Conservation (phyloP, 2,797 vertebrate genomes). For the Propithecus perrieri region DNA sequence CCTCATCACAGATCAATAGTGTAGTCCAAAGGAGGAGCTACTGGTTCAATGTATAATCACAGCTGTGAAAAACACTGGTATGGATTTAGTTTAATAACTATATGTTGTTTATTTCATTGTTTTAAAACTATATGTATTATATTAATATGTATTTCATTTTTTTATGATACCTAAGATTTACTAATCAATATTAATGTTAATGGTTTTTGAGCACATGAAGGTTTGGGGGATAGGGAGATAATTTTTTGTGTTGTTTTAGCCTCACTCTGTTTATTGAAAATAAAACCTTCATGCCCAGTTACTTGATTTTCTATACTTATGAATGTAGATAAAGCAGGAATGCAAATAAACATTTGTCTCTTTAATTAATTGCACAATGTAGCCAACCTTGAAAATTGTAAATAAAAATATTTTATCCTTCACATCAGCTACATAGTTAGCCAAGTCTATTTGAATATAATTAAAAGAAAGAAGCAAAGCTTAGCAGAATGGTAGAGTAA, state of each 20-base stretch:
- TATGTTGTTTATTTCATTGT: neutral
- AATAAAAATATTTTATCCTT: neutral
- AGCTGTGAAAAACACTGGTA: neutral
- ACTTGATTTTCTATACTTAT: neutral
- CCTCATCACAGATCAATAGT: neutral
- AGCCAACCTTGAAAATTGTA: neutral
- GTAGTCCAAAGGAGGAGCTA: neutral
- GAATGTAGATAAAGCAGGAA: neutral
- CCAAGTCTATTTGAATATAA: neutral
- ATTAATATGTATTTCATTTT: neutral
- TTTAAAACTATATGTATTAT: neutral
- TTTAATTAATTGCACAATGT: neutral
- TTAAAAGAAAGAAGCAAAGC: neutral
- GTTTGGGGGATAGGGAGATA: neutral
- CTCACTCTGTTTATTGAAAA: neutral
- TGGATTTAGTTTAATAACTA: neutral
- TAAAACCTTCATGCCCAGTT: neutral
- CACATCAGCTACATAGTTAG: neutral
- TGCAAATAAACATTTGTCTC: neutral
- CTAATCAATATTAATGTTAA: neutral
- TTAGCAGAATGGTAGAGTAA: neutral
- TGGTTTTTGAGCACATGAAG: neutral
- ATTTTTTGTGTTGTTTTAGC: neutral
- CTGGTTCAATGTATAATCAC: neutral
- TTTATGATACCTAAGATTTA: constrained; percentile 9